Evolutionary conservation across 2,888 invertebrate species (phyloP).

Genomic region (Ptychoptera albimana): DNA sequence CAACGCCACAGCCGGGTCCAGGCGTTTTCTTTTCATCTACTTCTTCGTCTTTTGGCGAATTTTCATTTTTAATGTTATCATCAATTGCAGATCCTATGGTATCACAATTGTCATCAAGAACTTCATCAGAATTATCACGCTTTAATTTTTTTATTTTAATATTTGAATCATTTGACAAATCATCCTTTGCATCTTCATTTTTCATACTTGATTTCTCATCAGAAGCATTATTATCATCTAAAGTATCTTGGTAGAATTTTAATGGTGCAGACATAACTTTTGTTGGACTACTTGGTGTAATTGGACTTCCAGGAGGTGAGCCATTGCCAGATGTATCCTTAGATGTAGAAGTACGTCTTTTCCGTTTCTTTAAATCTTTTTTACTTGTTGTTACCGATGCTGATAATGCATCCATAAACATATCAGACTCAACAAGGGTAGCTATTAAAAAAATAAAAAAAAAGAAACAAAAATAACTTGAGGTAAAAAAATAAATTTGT

Average conservation of each 20-base stretch:
- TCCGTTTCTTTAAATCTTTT: constrained; percentile 63
- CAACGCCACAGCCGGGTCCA: constrained; percentile 31
- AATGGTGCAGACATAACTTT: constrained; percentile 37
- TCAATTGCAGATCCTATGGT: constrained; percentile 8
- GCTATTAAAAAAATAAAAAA: constrained; percentile 37
- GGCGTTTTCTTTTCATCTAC: constrained; percentile 15
- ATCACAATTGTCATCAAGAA: constrained; percentile 15
- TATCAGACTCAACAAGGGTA: constrained; percentile 72
- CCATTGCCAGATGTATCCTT: constrained; percentile 43
- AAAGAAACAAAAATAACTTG: no score
- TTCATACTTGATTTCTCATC: constrained; percentile 10
- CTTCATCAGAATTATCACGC: constrained; percentile 15
- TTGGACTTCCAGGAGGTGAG: constrained; percentile 38
- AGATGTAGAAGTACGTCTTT: constrained; percentile 52
- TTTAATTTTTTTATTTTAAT: constrained; percentile 17
- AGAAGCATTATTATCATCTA: constrained; percentile 37
- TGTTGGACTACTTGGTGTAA: constrained; percentile 22
- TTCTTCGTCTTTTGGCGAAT: constrained; percentile 4
- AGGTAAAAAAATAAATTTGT: no score
- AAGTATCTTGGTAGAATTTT: constrained; percentile 81
- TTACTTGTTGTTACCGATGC: constrained; percentile 56
- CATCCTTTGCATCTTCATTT: constrained; percentile 16
- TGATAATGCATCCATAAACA: constrained; percentile 83
- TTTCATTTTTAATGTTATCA: constrained; percentile 16
- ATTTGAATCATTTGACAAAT: constrained; percentile 12